These are phyloP conservation scores for Chalcis sispes DNA, from an alignment of 2,888 invertebrate genomes.

Conservation along the genomic window DNA sequence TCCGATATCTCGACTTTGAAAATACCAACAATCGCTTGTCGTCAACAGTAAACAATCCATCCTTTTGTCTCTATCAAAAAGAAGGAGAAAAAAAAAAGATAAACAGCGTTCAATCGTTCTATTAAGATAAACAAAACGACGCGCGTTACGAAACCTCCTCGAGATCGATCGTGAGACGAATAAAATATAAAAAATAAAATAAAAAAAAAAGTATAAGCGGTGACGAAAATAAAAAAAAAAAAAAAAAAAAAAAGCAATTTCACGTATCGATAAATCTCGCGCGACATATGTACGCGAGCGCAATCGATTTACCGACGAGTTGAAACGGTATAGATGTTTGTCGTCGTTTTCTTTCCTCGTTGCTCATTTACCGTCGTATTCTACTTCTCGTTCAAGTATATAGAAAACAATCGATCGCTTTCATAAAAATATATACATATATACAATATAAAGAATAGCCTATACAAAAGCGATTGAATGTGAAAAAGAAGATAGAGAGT, in stretches of 20 bases:
- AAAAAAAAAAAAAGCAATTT: constrained; percentile 17
- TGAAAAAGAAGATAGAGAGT: not conserved
- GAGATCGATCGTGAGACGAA: not conserved
- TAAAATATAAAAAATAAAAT: not conserved
- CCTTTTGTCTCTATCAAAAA: too few species aligned
- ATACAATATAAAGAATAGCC: not conserved
- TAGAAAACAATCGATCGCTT: constrained; percentile 45
- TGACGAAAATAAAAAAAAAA: not conserved
- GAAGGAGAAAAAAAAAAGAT: not conserved
- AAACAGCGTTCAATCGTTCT: constrained; percentile 12
- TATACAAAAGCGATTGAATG: not conserved
- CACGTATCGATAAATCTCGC: constrained; percentile 40
- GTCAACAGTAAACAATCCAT: not conserved
- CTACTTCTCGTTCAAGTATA: not conserved
- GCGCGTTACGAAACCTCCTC: not conserved
- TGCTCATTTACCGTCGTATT: not conserved
- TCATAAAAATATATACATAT: not conserved
- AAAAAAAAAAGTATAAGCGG: not conserved
- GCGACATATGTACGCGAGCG: not conserved
- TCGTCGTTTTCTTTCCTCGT: constrained; percentile 1
- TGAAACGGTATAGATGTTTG: not conserved
- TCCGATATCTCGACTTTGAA: too few species aligned
- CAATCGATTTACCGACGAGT: constrained; percentile 28
- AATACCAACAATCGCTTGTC: too few species aligned
- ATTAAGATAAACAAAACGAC: constrained; percentile 21